Conservation (phyloP, 2,113 vertebrate genomes). For the Macquaria ambigua region DNA sequence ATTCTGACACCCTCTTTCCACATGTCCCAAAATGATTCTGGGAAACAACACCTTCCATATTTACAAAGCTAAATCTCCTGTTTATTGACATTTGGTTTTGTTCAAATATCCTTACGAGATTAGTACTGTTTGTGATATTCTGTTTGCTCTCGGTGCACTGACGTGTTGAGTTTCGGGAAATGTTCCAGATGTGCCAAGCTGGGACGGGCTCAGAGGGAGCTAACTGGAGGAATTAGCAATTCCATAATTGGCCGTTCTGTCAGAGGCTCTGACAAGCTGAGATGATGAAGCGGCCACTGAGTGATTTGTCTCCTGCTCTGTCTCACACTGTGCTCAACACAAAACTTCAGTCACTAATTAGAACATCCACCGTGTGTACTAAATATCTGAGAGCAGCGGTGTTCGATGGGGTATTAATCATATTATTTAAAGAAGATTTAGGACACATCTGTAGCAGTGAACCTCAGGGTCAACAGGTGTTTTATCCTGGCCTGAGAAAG, state of each 20-base stretch:
- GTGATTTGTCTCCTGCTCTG: slow-evolving; percentile 61
- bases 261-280: slow-evolving; percentile 58
- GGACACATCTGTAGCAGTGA: neutral
- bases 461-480: slow-evolving; percentile 11
- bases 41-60: neutral
- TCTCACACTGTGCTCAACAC: slow-evolving; percentile 34
- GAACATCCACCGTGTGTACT: slow-evolving; percentile 8
- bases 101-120: slow-evolving; percentile 46
- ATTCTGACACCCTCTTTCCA: neutral
- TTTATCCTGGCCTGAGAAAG: neutral
- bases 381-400: neutral
- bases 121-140: slow-evolving; percentile 23
- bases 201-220: slow-evolving; percentile 39
- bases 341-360: slow-evolving; percentile 67
- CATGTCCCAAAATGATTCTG: neutral
- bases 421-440: neutral
- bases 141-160: slow-evolving; percentile 31
- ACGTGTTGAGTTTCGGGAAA: slow-evolving; percentile 49
- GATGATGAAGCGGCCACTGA: slow-evolving; percentile 50
- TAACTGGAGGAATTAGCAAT: slow-evolving; percentile 70
- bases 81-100: slow-evolving; percentile 52
- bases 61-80: slow-evolving; percentile 14
- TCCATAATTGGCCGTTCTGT: slow-evolving; percentile 67
- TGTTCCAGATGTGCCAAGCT: slow-evolving; percentile 29
- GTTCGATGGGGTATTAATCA: neutral